A percentile compares a stretch with the other conserved stretches of the same genome.
Conservation (phyloP, 35 echinoderm and acorn worm genomes). For the Anneissia japonica region DNA sequence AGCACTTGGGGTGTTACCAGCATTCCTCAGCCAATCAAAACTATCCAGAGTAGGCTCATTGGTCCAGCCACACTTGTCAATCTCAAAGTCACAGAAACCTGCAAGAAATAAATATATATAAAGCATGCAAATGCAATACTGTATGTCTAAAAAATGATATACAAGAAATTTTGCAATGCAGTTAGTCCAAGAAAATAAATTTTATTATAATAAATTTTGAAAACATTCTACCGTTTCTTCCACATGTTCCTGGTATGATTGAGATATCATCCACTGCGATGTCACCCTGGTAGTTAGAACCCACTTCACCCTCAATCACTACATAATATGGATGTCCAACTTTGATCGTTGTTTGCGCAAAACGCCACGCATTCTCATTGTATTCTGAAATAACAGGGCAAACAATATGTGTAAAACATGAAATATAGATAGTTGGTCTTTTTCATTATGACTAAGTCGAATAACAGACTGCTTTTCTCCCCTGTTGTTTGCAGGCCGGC, state of each 20-base stretch:
- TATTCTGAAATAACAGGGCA: background rate
- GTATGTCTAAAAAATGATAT: no score
- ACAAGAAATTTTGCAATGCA: no score
- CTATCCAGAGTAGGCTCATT: conserved; percentile 36
- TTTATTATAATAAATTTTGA: no score
- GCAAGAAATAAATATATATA: no score
- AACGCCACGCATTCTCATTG: background rate
- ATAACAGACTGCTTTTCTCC: no score
- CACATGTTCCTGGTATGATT: background rate
- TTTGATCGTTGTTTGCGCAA: background rate
- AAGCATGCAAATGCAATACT: no score
- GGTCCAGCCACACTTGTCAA: conserved; percentile 57
- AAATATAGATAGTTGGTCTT: no score
- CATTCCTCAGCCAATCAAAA: conserved; percentile 39
- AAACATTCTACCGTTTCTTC: background rate
- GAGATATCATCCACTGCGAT: background rate
- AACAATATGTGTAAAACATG: no score
- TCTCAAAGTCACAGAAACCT: conserved; percentile 66
- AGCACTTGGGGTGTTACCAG: background rate
- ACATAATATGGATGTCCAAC: background rate
- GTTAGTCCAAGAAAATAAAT: no score
- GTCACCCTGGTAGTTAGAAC: conserved; percentile 9
- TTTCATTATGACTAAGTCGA: no score
- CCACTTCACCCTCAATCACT: background rate
- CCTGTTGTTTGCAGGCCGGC: no score